Percentiles rank a stretch among this genome's conserved stretches.
These are phyloP conservation scores for Sisyra nigra DNA, from an alignment of 2,888 invertebrate species.

Conservation along the genomic window DNA sequence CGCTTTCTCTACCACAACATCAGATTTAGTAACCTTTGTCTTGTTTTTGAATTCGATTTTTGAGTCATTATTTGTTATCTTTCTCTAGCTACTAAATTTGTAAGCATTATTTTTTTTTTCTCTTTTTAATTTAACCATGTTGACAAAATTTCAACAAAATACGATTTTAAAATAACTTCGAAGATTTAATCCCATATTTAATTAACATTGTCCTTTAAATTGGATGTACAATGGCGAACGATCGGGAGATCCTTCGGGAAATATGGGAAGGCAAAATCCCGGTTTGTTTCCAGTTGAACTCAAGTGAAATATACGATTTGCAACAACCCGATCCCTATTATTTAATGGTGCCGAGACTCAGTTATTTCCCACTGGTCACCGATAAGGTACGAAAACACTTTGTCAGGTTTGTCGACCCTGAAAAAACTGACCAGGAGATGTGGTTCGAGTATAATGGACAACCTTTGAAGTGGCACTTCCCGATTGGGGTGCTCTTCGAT, in stretches of 20 bases:
- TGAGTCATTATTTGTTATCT: too few relatives aligned
- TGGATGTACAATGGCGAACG: slow-evolving; percentile 86
- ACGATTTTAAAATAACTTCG: too few relatives aligned
- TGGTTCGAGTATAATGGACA: slow-evolving; percentile 90
- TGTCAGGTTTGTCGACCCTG: slow-evolving; percentile 60
- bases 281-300: slow-evolving; percentile 76
- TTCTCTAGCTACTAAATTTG: too few relatives aligned
- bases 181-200: too few relatives aligned
- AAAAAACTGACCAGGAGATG: slow-evolving; percentile 73
- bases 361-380: slow-evolving; percentile 87
- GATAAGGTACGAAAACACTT: slow-evolving; percentile 93
- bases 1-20: too few relatives aligned
- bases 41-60: too few relatives aligned
- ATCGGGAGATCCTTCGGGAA: slow-evolving; percentile 84
- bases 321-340: slow-evolving; percentile 87
- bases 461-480: slow-evolving; percentile 80
- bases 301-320: slow-evolving; percentile 75
- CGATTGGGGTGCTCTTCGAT: slow-evolving; percentile 87
- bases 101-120: too few relatives aligned
- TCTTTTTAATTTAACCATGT: too few relatives aligned
- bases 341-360: slow-evolving; percentile 82
- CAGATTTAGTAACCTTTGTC: too few relatives aligned
- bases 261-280: slow-evolving; percentile 94
- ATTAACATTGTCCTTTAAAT: too few relatives aligned
- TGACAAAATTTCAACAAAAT: too few relatives aligned